These are phyloP conservation scores for Plectropomus leopardus DNA, from an alignment of 2,113 vertebrate species.

Conservation along the genomic window DNA sequence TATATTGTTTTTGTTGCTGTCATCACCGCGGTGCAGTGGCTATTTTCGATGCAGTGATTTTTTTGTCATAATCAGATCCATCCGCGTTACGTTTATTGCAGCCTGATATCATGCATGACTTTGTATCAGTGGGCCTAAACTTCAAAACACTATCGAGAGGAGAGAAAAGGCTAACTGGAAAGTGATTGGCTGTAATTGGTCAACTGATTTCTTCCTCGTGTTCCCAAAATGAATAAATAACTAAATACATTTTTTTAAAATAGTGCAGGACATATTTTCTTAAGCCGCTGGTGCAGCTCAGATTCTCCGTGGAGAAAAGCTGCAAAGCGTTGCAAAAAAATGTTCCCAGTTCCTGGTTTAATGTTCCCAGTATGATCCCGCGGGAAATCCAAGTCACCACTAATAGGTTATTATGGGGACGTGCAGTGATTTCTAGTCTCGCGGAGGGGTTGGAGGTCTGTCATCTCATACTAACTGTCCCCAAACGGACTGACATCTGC, in stretches of 20 bases:
- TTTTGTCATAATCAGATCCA: slow-evolving; percentile 10
- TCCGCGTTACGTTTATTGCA: neutral
- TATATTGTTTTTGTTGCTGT: neutral
- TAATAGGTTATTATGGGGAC: slow-evolving; percentile 58
- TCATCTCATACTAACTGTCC: slow-evolving; percentile 62
- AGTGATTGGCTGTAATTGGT: neutral
- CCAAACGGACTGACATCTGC: slow-evolving; percentile 45
- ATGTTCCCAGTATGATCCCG: slow-evolving; percentile 56
- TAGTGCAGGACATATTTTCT: neutral
- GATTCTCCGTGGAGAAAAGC: slow-evolving; percentile 6
- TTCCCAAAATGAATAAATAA: neutral
- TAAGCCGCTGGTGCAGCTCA: neutral
- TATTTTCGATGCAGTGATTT: neutral
- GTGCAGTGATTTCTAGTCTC: slow-evolving; percentile 49
- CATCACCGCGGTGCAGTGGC: neutral
- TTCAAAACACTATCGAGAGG: slow-evolving; percentile 1
- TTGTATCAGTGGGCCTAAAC: slow-evolving; percentile 4
- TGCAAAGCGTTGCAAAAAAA: neutral
- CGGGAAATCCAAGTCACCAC: slow-evolving; percentile 64
- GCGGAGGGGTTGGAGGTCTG: slow-evolving; percentile 49
- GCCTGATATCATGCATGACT: slow-evolving; percentile 5
- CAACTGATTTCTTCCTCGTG: slow-evolving; percentile 17
- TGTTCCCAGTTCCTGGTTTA: slow-evolving; percentile 39
- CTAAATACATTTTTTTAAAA: neutral
- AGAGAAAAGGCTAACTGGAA: no score